Conservation (phyloP, 2,888 invertebrate species). For the Microctonus brassicae region DNA sequence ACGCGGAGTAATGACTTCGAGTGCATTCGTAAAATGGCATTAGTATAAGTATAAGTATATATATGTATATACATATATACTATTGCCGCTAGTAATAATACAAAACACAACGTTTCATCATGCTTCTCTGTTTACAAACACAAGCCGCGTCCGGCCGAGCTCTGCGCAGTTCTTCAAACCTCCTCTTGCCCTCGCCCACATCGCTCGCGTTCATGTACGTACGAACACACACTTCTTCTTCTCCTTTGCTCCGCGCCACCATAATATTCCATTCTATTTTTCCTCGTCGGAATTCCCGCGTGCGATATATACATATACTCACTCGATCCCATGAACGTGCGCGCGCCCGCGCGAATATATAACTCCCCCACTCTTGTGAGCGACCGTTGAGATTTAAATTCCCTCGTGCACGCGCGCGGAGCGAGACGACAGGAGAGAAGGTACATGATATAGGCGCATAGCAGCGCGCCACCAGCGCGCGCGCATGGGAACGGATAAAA, state of each 20-base stretch:
- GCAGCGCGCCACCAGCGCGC: background rate
- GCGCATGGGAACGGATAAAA: conserved; percentile 2
- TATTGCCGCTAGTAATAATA: background rate
- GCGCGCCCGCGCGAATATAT: conserved; percentile 10
- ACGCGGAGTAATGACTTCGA: conserved; percentile 17
- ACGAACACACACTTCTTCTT: no score
- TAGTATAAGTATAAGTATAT: background rate
- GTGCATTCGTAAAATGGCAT: conserved; percentile 15
- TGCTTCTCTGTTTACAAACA: conserved; percentile 63
- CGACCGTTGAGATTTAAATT: conserved; percentile 70
- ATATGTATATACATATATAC: background rate
- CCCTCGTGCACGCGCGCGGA: conserved; percentile 52
- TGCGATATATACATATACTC: conserved; percentile 8
- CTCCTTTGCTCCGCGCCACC: background rate
- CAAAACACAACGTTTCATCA: conserved; percentile 39
- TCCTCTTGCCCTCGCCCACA: conserved; percentile 26
- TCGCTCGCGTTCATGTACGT: no score
- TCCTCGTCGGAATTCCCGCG: conserved; percentile 24
- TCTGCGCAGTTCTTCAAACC: conserved; percentile 17
- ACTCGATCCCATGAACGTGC: conserved; percentile 15
- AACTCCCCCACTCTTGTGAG: conserved; percentile 41
- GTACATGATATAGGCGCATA: conserved; percentile 6
- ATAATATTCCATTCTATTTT: conserved; percentile 18
- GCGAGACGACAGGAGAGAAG: conserved; percentile 56
- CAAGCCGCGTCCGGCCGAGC: conserved; percentile 43